Percentiles rank a stretch among this genome's conserved stretches.
Conservation (phyloP, 2,113 vertebrate species). For the Channa maculata region DNA sequence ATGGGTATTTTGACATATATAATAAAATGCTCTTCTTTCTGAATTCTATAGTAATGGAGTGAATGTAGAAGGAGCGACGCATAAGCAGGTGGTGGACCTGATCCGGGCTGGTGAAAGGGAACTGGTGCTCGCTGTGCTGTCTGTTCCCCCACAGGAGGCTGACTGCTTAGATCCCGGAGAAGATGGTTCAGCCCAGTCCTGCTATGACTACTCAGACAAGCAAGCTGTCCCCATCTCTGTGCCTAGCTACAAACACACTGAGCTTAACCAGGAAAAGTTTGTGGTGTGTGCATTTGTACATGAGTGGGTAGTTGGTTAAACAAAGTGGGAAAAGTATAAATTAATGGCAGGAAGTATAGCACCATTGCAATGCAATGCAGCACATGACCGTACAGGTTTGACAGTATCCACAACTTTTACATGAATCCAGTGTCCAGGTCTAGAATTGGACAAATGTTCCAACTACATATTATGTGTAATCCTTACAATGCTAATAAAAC, state of each 20-base stretch:
- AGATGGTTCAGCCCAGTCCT: constrained; percentile 89
- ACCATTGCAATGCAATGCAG: too few relatives aligned
- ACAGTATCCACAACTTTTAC: neutral
- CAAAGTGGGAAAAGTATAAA: neutral
- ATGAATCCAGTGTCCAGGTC: too few relatives aligned
- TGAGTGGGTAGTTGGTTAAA: neutral
- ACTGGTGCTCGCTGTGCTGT: constrained; percentile 92
- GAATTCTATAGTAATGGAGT: constrained; percentile 87
- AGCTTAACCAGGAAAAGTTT: constrained; percentile 95
- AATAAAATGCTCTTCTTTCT: neutral
- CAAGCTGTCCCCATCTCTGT: constrained; percentile 98
- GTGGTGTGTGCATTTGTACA: constrained; percentile 85
- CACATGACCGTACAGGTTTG: too few relatives aligned
- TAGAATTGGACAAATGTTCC: neutral
- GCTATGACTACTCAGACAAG: constrained; percentile 96
- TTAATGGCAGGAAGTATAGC: too few relatives aligned
- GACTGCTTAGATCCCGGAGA: constrained; percentile 93
- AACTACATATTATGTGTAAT: neutral
- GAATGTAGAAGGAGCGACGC: constrained; percentile 95
- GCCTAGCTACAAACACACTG: constrained; percentile 96
- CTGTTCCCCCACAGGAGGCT: constrained; percentile 92
- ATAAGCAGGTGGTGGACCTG: constrained; percentile 99
- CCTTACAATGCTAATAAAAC: neutral
- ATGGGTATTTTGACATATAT: too few relatives aligned
- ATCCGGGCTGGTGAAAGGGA: constrained; percentile 94